phyloP scores from a whole-genome alignment of 2,797 vertebrate species.

The Mallotus villosus region DNA sequence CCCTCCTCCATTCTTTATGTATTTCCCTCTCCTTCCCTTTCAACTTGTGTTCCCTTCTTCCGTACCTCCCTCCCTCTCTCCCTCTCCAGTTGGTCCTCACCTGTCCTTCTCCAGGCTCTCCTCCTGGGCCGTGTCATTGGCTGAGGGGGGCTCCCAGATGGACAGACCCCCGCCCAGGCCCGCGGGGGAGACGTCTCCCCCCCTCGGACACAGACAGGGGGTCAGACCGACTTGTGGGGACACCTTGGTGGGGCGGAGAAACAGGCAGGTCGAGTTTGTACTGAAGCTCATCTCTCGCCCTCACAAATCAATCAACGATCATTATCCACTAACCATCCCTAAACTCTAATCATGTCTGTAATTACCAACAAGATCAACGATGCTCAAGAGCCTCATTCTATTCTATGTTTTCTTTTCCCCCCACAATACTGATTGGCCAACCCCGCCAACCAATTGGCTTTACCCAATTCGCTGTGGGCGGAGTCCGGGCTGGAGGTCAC shows the following conservation, averaged over 20 bases:
- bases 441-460: slow-evolving; percentile 1
- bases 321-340: too few relatives aligned
- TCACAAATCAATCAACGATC: too few relatives aligned
- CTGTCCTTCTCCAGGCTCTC: slow-evolving; percentile 79
- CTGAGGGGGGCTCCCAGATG: slow-evolving; percentile 48
- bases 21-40: neutral
- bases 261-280: neutral
- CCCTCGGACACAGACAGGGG: slow-evolving; percentile 55
- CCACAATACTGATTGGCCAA: neutral
- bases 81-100: slow-evolving; percentile 60
- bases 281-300: too few relatives aligned
- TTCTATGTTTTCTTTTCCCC: too few relatives aligned
- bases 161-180: slow-evolving; percentile 25
- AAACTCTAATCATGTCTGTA: too few relatives aligned
- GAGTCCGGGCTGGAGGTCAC: slow-evolving; percentile 58
- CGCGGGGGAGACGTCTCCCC: slow-evolving; percentile 53
- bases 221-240: slow-evolving; percentile 60
- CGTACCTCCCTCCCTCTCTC: neutral
- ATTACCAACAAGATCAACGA: too few relatives aligned
- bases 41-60: neutral
- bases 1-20: too few relatives aligned
- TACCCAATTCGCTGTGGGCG: slow-evolving; percentile 56
- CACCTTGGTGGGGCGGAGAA: slow-evolving; percentile 39
- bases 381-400: too few relatives aligned
- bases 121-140: slow-evolving; percentile 64